Evolutionary conservation across 2,797 vertebrate genomes (phyloP).

Genomic region (Parambassis ranga): DNA sequence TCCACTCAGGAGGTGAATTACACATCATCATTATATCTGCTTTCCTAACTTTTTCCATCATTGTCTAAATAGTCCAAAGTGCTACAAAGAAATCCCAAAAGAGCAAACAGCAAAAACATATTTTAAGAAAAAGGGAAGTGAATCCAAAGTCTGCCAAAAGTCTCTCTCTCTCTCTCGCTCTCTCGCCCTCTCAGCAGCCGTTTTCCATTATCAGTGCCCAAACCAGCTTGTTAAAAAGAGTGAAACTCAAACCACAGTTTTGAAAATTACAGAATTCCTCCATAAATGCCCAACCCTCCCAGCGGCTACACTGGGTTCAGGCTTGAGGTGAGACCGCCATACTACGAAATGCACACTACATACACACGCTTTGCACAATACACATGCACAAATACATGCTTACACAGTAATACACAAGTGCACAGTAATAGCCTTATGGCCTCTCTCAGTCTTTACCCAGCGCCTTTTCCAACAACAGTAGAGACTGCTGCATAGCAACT

Average conservation of each 20-base stretch:
- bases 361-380: background rate
- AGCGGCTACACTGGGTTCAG: conserved; percentile 60
- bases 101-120: conserved; percentile 42
- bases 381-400: background rate
- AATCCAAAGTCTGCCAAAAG: conserved; percentile 39
- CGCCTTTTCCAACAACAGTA: conserved; percentile 52
- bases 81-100: conserved; percentile 30
- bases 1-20: conserved; percentile 3
- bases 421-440: conserved; percentile 33
- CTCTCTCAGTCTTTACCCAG: conserved; percentile 33
- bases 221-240: conserved; percentile 79
- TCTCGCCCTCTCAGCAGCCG: conserved; percentile 61
- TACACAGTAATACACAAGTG: background rate
- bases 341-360: conserved; percentile 34
- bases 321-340: conserved; percentile 62
- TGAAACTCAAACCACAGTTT: conserved; percentile 81
- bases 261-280: conserved; percentile 82
- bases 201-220: conserved; percentile 82
- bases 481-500: conserved; percentile 53
- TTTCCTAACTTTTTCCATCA: background rate
- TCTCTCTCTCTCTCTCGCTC: conserved; percentile 7
- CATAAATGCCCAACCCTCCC: conserved; percentile 71
- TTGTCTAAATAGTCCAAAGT: conserved; percentile 15
- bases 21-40: background rate
- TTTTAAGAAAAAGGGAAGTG: conserved; percentile 62